Base-by-base conservation (phyloP, 92 coral and sea anemone genomes). In the Phenganax subtilis region DNA sequence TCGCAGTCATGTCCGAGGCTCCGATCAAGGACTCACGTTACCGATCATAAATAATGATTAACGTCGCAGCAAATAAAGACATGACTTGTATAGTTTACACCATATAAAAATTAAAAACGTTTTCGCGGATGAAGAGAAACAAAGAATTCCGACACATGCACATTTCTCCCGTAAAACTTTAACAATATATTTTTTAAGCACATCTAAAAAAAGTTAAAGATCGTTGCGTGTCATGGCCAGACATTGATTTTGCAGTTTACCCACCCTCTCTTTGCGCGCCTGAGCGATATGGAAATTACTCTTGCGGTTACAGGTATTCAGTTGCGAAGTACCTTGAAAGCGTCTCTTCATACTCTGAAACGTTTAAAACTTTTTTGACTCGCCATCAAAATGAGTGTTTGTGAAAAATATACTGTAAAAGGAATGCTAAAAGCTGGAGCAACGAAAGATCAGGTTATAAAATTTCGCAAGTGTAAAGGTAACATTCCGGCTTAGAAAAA, bases 391-490 rank as follows among this genome's bases (percentile, higher is more conserved):
- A 78, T 78, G 82, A 72, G 82, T 57, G 82, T 78, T 37, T 78
- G 82, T 25, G 82, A 78, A 55, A 88, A 88, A 70, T 76, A 82
- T 61, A 72, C 80, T 75, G 89, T 88, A 65, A 67, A 82, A 56
- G 88, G 88, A 57, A n/a, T 88, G 70, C 66, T 76, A 10, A 76
- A 60, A 67, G 53, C 84, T 77, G 91, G 91, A 28, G 82, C 82
- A 83, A 71, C 87, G 47, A 85, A 88, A 68, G 85, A 82, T 10
- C 75, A 88, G 54, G 87, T 88, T 55, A 68, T 69, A 57, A 81
- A 81, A 69, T 81, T 67, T 60, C 76, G 85, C 6, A 29, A 68
- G 67, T 81, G 85, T 51, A 81, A 69, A 81, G 85, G 85, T 81
- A 70, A 53, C 57, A 20, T 64, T 31, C 11, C 62, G 64, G 27